Evolutionary conservation across 2,888 invertebrate species (phyloP).

Genomic region (Apomyelois bistriatella): DNA sequence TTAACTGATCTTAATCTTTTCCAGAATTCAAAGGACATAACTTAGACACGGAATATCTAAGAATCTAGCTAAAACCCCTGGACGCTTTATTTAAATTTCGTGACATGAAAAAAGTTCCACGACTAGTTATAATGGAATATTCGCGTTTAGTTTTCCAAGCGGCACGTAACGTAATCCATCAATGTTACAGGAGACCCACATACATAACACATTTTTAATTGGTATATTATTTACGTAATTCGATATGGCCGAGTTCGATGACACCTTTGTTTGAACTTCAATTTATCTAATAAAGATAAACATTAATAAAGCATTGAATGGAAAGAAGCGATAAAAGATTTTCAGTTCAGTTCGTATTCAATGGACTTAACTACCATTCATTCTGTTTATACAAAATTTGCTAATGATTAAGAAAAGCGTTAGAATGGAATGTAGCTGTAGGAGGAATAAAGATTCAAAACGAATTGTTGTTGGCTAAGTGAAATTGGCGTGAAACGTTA

Average conservation of each 20-base stretch:
- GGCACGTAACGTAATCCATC: constrained; percentile 24
- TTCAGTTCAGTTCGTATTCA: background rate
- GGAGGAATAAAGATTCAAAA: background rate
- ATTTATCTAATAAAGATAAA: background rate
- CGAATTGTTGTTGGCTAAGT: background rate
- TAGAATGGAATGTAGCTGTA: background rate
- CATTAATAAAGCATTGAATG: background rate
- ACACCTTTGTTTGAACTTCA: background rate
- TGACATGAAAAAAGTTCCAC: background rate
- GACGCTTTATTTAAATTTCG: too few relatives aligned
- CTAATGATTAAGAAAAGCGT: background rate
- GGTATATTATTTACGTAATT: constrained; percentile 12
- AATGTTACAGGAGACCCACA: constrained; percentile 17
- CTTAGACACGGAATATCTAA: too few relatives aligned
- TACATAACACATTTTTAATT: constrained; percentile 13
- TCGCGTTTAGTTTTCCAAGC: constrained; percentile 17
- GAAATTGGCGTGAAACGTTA: constrained; percentile 1
- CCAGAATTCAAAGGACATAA: too few relatives aligned
- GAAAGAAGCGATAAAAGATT: background rate
- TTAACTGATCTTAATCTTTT: too few relatives aligned
- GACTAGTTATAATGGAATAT: constrained; percentile 17
- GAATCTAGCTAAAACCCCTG: too few relatives aligned
- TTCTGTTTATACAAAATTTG: background rate
- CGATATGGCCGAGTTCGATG: constrained; percentile 6
- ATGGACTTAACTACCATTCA: background rate